phyloP scores from a whole-genome alignment of 2,113 vertebrate genomes.

The Prinia subflava region DNA sequence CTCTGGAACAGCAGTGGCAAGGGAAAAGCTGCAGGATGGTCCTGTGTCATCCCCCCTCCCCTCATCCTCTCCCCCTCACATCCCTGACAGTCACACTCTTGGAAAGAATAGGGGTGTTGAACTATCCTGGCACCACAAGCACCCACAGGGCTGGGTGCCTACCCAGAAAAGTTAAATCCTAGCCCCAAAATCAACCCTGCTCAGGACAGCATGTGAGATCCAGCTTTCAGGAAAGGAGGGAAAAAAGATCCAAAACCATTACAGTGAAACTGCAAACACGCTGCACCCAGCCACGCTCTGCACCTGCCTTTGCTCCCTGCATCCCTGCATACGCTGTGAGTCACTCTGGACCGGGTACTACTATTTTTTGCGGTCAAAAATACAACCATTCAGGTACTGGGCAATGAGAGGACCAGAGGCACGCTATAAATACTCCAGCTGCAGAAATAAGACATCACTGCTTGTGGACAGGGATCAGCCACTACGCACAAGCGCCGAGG shows the following conservation, averaged over 20 bases:
- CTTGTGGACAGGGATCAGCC: rapidly evolving
- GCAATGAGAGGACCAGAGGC: neutral
- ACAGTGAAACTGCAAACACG: neutral
- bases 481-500: neutral
- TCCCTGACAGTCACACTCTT: neutral
- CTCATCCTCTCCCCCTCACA: neutral
- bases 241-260: neutral
- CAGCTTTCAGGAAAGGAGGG: neutral
- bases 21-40: neutral
- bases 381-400: neutral
- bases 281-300: rapidly evolving
- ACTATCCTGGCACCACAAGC: rapidly evolving
- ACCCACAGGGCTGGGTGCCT: neutral
- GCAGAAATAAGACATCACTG: neutral
- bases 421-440: neutral
- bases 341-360: too few species aligned
- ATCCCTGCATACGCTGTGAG: rapidly evolving
- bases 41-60: neutral
- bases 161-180: neutral
- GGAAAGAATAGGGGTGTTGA: neutral
- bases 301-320: neutral
- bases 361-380: neutral
- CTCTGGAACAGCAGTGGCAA: neutral
- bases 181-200: neutral
- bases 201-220: neutral